Evolutionary conservation across 2,797 vertebrate species (phyloP).

Genomic region (Macroramphosus scolopax): DNA sequence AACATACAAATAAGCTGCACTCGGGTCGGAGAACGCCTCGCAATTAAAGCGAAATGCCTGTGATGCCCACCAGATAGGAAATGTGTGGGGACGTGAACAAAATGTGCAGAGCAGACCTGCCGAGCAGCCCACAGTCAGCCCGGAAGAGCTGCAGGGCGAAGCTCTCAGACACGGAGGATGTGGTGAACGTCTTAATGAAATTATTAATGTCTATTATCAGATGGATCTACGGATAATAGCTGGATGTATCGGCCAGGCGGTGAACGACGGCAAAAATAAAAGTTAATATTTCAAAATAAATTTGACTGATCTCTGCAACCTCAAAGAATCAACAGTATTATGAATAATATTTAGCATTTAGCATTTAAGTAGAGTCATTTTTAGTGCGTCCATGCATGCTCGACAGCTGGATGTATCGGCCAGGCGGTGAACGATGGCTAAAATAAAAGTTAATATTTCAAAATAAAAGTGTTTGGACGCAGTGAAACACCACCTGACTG

Average conservation of each 20-base stretch:
- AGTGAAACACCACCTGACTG: constrained; percentile 62
- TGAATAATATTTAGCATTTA: too few relatives aligned
- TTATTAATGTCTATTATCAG: constrained; percentile 59
- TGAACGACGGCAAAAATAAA: constrained; percentile 15
- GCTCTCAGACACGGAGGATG: constrained; percentile 72
- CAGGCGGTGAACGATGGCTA: too few relatives aligned
- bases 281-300: too few relatives aligned
- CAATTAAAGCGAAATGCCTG: constrained; percentile 87
- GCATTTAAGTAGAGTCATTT: too few relatives aligned
- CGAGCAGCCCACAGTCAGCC: constrained; percentile 81
- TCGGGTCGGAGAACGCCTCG: constrained; percentile 79
- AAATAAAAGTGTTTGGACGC: too few relatives aligned
- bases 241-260: constrained; percentile 28
- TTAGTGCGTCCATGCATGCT: too few relatives aligned
- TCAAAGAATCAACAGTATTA: constrained; percentile 76
- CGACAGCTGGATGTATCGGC: too few relatives aligned
- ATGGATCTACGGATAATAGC: constrained; percentile 52
- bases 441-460: too few relatives aligned
- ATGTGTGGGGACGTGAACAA: constrained; percentile 84
- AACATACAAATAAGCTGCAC: constrained; percentile 76
- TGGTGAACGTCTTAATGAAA: constrained; percentile 52
- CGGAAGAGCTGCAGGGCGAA: constrained; percentile 80
- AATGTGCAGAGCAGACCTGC: constrained; percentile 86
- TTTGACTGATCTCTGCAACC: constrained; percentile 76
- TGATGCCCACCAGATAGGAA: constrained; percentile 85